These are phyloP conservation scores for Steinernema khuongi DNA, from an alignment of 1,140 invertebrate species.

Conservation along the genomic window DNA sequence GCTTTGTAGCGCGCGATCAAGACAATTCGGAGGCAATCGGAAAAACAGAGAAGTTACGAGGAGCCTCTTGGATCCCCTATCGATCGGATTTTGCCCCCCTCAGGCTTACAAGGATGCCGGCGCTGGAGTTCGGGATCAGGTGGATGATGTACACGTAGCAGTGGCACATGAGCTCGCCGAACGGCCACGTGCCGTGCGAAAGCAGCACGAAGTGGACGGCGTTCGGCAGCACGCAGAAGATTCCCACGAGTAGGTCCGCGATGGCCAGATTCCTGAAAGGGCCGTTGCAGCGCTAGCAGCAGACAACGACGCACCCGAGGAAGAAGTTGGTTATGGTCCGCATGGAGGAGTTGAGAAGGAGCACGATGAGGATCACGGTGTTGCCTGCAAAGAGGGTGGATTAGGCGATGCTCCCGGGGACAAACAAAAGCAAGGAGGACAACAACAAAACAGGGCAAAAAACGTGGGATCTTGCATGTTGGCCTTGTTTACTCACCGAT, in stretches of 20 bases:
- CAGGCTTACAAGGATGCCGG: conserved; percentile 49
- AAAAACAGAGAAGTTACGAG: too few species aligned
- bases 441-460: conserved; percentile 6
- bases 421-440: background rate
- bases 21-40: too few species aligned
- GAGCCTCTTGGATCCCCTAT: too few species aligned
- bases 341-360: conserved; percentile 71
- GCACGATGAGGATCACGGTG: conserved; percentile 73
- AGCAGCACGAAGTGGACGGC: conserved; percentile 60
- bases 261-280: conserved; percentile 76
- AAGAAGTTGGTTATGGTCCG: conserved; percentile 79
- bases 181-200: conserved; percentile 51
- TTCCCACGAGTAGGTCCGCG: conserved; percentile 75
- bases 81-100: too few species aligned
- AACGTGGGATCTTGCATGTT: too few species aligned
- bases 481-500: too few species aligned
- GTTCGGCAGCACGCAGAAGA: conserved; percentile 80
- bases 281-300: conserved; percentile 64
- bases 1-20: too few species aligned
- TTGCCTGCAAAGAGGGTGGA: conserved; percentile 70
- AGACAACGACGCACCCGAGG: conserved; percentile 56
- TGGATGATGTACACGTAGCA: conserved; percentile 50
- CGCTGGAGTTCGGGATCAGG: conserved; percentile 51
- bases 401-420: too few species aligned
- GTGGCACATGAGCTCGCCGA: conserved; percentile 49